Base-by-base conservation (phyloP, 2,113 vertebrate species). In the Gambusia holbrooki region DNA sequence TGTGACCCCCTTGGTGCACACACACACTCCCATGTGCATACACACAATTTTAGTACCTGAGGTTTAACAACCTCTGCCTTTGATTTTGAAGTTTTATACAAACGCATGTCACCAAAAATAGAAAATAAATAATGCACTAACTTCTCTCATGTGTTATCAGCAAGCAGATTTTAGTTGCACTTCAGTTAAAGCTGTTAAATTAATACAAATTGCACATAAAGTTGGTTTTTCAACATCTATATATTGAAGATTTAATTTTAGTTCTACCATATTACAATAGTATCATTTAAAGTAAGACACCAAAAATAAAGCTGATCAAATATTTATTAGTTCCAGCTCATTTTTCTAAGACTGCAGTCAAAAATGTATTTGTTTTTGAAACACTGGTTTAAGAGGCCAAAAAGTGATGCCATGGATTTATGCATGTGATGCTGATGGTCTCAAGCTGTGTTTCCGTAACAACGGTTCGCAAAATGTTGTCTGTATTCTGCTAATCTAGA, bases 1-100 rank as follows among this genome's bases (percentile, higher is more conserved):
- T 48, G 54, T 79, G 77, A 88, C 78, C 81, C 48, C 71, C 48
- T 83, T 67, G 64, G 40, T 42, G 74, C 68, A 74, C 67, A 81
- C 66, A 81, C 66, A 74, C 33, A 63, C 28, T 29, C 63, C 22
- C 65, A 61, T 28, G n/a, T 29, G 62, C 10, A 42, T 14, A 81
- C 62, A 66, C 61, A 66, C 25, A 70, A 33, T 37, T 28, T 42
- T 35, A 66, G 9, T 48, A 48, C 45, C 45, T 19, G 15, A 17
- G 45, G 0, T 48, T 48, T 48, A 45, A 48, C 45, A 48, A 4
- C 1, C 45, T 48, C 17, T 0, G 42, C n/a, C 28, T 42, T 37
- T 9, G 22, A 40, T 37, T 66, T 40, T 3, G 51, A 58, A 25
- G 22, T 10, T n/a, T 58, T 58, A 58, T 58, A 58, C 51, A 58